phyloP scores from a whole-genome alignment of 2,888 invertebrate species.

The Aphodius granarius region DNA sequence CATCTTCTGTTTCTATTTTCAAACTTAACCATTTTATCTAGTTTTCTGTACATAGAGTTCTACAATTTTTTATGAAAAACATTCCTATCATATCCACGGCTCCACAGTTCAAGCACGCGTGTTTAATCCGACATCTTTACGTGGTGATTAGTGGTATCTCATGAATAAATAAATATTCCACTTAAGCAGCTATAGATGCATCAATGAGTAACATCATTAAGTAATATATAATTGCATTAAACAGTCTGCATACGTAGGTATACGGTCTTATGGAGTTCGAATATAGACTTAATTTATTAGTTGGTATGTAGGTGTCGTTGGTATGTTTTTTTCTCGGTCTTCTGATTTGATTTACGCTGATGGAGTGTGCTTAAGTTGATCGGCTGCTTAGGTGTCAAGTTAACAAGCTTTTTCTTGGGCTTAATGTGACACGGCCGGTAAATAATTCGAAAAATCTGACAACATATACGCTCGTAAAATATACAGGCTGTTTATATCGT shows the following conservation, averaged over 20 bases:
- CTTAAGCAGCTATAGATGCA: not conserved
- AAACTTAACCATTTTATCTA: no score
- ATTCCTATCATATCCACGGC: not conserved
- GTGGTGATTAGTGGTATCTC: not conserved
- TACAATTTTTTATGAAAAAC: not conserved
- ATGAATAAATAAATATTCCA: not conserved
- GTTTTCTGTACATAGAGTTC: no score
- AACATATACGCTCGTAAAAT: not conserved
- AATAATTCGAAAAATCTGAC: not conserved
- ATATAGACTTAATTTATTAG: not conserved
- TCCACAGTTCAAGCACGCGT: not conserved
- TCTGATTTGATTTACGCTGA: not conserved
- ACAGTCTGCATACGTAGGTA: not conserved
- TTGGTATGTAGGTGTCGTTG: not conserved
- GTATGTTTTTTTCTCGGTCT: not conserved
- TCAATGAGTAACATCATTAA: not conserved
- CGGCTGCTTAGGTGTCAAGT: not conserved
- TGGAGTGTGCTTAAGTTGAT: not conserved
- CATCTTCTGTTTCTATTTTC: no score
- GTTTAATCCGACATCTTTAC: not conserved
- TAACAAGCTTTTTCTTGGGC: not conserved
- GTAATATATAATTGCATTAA: not conserved
- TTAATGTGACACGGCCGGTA: not conserved
- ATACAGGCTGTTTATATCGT: not conserved
- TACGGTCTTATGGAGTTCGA: no score